Conservation (phyloP, 2,888 invertebrate species). For the Aphodius sticticus region DNA sequence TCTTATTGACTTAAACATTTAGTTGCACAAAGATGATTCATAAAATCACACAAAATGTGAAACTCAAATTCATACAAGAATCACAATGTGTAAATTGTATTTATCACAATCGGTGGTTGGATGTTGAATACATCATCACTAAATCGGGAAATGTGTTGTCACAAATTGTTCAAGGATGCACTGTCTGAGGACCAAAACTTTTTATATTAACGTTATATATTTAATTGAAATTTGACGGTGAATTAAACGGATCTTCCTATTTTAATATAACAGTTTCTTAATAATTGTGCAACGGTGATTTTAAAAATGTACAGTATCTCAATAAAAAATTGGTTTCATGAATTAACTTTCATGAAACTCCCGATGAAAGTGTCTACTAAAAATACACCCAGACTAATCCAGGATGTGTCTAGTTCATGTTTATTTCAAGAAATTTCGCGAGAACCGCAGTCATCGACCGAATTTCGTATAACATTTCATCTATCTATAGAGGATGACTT, state of each 20-base stretch:
- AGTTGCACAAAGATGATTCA: background rate
- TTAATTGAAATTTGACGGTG: no score
- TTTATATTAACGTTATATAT: no score
- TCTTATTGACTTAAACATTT: background rate
- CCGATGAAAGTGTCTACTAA: background rate
- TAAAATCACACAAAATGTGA: background rate
- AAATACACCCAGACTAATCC: background rate
- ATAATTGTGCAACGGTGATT: background rate
- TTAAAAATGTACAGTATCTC: background rate
- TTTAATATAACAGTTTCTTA: no score
- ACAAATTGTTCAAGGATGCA: no score
- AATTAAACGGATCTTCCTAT: no score
- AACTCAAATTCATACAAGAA: background rate
- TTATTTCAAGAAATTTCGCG: background rate
- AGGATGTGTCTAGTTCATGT: background rate
- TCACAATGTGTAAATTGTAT: background rate
- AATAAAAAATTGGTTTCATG: no score
- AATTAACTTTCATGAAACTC: background rate
- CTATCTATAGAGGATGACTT: background rate
- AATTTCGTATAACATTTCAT: background rate
- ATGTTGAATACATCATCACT: background rate
- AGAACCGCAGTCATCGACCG: background rate
- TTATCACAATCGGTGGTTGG: background rate
- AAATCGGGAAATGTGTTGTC: background rate
- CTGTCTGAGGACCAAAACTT: no score